Base-by-base conservation (phyloP, 2,888 invertebrate species). In the Drosophila helvetica region DNA sequence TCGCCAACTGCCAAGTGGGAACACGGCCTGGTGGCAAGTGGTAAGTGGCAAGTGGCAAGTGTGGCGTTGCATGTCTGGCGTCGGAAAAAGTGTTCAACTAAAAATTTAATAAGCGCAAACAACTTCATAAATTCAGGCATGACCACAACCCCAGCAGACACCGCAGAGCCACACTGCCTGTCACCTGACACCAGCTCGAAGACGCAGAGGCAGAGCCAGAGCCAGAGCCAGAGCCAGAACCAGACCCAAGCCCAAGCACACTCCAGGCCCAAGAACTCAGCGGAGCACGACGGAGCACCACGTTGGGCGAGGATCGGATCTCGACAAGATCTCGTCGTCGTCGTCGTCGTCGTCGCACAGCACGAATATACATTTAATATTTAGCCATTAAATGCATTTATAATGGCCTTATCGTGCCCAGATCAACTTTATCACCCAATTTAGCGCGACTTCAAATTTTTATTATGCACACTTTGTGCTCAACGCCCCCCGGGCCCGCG, bases 401-500 rank as follows among this genome's bases (percentile, higher is more conserved):
- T 86, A 90, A 89, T 90, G 85, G 77, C 62, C 82, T 90, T 89
- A 90, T 90, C 90, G 88, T 90, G 89, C 77, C 62, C 78, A 78
- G 75, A 90, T 90, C 90, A 87, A 82, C 83, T 90, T 90, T 89
- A 90, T 90, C 89, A 86, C 78, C 82, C 77, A 86, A 80, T 81
- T 86, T 80, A 78, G 72, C 57, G 74, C 68, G 72, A 75, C 78
- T 83, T 77, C 75, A 77, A 83, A 79, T 79, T 79, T 79, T 79
- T 83, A 86, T 78, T 80, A 76, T 77, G 74, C 70, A 56, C 75
- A 72, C 72, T 56, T 64, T 72, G 74, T 64, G 69, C 69, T 6
- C 50, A 74, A n/a, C 15, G 7, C 15, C 38, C 38, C 33, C 33
- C 33, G 1, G 10, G 3, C 1, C 1, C 4, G 0, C 30, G 3